Evolutionary conservation across 2,797 vertebrate species (phyloP).

Genomic region (Fundulus diaphanus): DNA sequence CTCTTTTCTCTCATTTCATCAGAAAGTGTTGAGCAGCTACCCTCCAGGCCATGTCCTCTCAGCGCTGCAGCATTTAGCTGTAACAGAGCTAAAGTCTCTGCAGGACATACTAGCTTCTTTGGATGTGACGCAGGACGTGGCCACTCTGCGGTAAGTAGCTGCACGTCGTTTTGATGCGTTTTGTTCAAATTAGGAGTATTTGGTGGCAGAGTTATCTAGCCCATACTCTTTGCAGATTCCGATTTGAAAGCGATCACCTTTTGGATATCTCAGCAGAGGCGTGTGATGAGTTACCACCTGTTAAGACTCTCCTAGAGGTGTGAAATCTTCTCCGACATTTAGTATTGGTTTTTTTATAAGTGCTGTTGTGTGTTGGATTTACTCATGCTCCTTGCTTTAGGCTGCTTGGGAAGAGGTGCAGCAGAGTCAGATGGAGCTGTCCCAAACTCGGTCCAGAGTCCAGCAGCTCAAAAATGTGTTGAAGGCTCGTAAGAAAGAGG

Average conservation of each 20-base stretch:
- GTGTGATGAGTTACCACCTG: constrained; percentile 73
- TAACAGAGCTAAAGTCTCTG: constrained; percentile 73
- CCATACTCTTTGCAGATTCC: constrained; percentile 69
- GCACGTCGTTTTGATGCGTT: background rate
- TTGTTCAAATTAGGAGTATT: background rate
- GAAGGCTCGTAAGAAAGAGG: constrained; percentile 55
- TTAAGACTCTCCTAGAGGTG: constrained; percentile 81
- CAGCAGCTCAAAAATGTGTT: constrained; percentile 67
- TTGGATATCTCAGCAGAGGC: constrained; percentile 75
- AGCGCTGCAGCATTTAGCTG: constrained; percentile 78
- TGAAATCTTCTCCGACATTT: constrained; percentile 9
- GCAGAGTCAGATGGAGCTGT: constrained; percentile 71
- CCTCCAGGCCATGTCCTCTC: constrained; percentile 82
- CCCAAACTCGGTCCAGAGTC: constrained; percentile 64
- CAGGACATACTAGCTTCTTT: constrained; percentile 72
- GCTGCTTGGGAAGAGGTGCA: constrained; percentile 82
- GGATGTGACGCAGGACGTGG: constrained; percentile 74
- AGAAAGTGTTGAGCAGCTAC: constrained; percentile 76
- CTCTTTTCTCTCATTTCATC: constrained; percentile 28
- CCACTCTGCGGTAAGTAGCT: constrained; percentile 70
- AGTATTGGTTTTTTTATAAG: constrained; percentile 3
- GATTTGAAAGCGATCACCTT: constrained; percentile 72
- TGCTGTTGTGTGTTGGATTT: constrained; percentile 6
- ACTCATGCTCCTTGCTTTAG: constrained; percentile 59
- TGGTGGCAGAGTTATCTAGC: background rate